These are phyloP conservation scores for Cataglyphis rosenhaueri DNA, from an alignment of 2,888 invertebrate genomes.

Conservation along the genomic window DNA sequence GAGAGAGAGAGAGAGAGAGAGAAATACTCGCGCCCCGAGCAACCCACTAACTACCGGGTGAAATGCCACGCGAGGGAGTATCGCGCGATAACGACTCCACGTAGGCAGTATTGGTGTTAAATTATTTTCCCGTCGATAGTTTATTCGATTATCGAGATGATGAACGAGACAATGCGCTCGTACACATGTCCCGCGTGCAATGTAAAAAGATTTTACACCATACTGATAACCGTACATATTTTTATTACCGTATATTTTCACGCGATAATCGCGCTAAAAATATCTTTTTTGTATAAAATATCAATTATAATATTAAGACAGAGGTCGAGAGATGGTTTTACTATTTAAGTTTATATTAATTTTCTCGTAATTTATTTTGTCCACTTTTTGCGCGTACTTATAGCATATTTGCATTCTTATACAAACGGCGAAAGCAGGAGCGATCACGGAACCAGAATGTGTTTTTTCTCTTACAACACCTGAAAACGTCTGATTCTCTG, in stretches of 20 bases:
- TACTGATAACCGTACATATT: not conserved
- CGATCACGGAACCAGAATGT: slow-evolving; percentile 14
- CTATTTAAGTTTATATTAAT: not conserved
- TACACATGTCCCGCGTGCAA: slow-evolving; percentile 3
- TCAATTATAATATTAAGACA: not conserved
- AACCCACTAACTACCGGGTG: slow-evolving; percentile 57
- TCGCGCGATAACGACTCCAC: slow-evolving; percentile 47
- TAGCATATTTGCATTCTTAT: not conserved
- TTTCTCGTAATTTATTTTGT: not conserved
- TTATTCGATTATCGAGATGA: slow-evolving; percentile 42
- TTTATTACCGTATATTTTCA: slow-evolving; percentile 32
- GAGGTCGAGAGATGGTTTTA: not conserved
- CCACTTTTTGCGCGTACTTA: not conserved
- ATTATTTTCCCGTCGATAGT: slow-evolving; percentile 48
- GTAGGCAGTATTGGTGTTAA: slow-evolving; percentile 43
- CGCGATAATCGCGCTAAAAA: slow-evolving; percentile 10
- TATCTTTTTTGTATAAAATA: not conserved
- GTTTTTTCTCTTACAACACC: slow-evolving; percentile 27
- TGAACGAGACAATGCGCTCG: slow-evolving; percentile 23
- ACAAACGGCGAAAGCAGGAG: slow-evolving; percentile 18
- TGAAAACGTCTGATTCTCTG: slow-evolving; percentile 69
- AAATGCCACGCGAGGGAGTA: slow-evolving; percentile 56
- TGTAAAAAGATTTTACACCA: slow-evolving; percentile 11
- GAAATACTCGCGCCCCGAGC: slow-evolving; percentile 60
- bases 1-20: slow-evolving; percentile 9